Evolutionary conservation across 2,797 vertebrate species (phyloP).

Genomic region (Hippoglossus hippoglossus): DNA sequence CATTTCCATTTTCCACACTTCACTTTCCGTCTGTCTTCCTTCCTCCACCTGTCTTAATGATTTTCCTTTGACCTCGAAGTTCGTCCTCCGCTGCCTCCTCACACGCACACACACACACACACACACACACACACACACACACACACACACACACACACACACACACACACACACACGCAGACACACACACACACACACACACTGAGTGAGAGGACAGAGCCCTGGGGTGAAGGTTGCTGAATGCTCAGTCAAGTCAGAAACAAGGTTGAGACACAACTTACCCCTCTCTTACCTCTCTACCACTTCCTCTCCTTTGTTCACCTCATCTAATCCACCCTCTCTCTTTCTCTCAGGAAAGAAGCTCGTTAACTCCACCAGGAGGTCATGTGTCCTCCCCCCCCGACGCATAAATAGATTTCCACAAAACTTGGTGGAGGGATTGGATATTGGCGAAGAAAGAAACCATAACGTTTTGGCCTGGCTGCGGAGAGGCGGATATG

Average conservation of each 20-base stretch:
- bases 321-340: background rate
- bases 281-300: constrained; percentile 5
- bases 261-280: constrained; percentile 18
- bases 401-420: too few species aligned
- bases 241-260: constrained; percentile 48
- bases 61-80: constrained; percentile 10
- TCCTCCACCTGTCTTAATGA: background rate
- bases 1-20: too few species aligned
- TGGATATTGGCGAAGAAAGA: too few species aligned
- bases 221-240: constrained; percentile 30
- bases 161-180: constrained; percentile 2
- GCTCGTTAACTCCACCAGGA: too few species aligned
- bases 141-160: background rate
- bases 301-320: background rate
- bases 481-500: too few species aligned
- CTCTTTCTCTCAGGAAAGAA: too few species aligned
- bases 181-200: background rate
- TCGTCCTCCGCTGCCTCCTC: background rate
- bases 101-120: background rate
- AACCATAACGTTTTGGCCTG: too few species aligned
- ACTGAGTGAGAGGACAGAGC: background rate
- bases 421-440: too few species aligned
- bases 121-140: background rate
- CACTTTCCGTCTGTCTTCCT: background rate
- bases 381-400: too few species aligned